Evolutionary conservation across 1,140 invertebrate species (phyloP).

Genomic region (Listronotus bonariensis): DNA sequence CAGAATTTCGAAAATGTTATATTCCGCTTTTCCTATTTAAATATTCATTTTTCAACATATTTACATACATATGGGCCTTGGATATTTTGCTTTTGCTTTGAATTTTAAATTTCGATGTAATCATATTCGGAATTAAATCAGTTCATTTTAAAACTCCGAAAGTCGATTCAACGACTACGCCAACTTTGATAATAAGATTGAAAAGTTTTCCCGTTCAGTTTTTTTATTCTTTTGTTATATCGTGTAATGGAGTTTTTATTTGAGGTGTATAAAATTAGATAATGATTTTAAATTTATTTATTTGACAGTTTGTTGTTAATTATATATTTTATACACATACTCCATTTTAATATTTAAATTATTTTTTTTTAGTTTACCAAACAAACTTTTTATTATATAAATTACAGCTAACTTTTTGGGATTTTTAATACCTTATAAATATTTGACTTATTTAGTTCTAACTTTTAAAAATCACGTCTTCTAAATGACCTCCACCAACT

Average conservation of each 20-base stretch:
- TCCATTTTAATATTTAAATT: no score
- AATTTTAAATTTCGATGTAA: conserved; percentile 57
- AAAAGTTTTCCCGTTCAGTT: conserved; percentile 47
- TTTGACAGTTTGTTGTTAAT: neutral
- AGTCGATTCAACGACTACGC: conserved; percentile 47
- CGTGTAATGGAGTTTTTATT: conserved; percentile 23
- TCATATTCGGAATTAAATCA: conserved; percentile 58
- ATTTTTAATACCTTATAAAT: no score
- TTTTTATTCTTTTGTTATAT: conserved; percentile 35
- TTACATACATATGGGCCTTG: conserved; percentile 56
- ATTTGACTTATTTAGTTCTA: no score
- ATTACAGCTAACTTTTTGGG: no score
- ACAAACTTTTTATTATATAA: no score
- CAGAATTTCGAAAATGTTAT: conserved; percentile 34
- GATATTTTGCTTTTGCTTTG: conserved; percentile 56
- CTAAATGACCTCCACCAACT: no score
- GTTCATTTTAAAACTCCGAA: conserved; percentile 53
- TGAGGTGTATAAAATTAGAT: conserved; percentile 7
- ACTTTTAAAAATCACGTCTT: no score
- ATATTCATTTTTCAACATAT: conserved; percentile 55
- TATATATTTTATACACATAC: neutral
- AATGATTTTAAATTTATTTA: neutral
- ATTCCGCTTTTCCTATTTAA: conserved; percentile 48
- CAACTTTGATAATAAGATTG: conserved; percentile 55
- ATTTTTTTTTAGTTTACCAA: no score